These are phyloP conservation scores for Thermophis baileyi DNA, from an alignment of 2,113 vertebrate genomes.

Conservation along the genomic window DNA sequence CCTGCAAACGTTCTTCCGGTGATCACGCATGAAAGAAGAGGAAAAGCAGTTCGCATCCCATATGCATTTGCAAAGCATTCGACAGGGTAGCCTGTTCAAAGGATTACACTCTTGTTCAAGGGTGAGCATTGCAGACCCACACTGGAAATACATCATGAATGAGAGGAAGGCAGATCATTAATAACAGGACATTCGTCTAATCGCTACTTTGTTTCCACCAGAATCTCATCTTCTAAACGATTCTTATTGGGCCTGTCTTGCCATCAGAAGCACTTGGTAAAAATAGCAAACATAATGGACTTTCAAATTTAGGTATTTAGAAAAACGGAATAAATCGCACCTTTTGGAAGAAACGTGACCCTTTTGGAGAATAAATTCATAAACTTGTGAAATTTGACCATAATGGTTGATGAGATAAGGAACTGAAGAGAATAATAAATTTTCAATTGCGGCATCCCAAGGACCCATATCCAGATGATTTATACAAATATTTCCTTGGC, in stretches of 20 bases:
- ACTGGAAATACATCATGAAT: not conserved
- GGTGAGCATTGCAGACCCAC: not conserved
- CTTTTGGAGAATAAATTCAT: not conserved
- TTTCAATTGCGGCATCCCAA: not conserved
- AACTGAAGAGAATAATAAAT: not conserved
- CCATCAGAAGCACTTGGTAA: not conserved
- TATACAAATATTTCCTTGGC: not conserved
- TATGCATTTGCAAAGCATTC: not conserved
- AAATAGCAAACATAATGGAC: not conserved
- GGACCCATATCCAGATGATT: not conserved
- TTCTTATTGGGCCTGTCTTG: not conserved
- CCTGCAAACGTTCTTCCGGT: slow-evolving; percentile 12
- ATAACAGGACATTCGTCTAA: not conserved
- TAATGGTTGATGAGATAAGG: not conserved
- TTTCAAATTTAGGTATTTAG: not conserved
- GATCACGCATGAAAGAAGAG: not conserved
- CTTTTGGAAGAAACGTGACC: not conserved
- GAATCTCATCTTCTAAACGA: not conserved
- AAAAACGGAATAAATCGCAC: not conserved
- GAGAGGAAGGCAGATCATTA: not conserved
- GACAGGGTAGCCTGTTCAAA: not conserved
- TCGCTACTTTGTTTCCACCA: not conserved
- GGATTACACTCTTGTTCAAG: not conserved
- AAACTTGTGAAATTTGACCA: not conserved
- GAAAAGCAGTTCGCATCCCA: not conserved